Conservation (phyloP, 2,888 invertebrate species). For the Myathropa florea region DNA sequence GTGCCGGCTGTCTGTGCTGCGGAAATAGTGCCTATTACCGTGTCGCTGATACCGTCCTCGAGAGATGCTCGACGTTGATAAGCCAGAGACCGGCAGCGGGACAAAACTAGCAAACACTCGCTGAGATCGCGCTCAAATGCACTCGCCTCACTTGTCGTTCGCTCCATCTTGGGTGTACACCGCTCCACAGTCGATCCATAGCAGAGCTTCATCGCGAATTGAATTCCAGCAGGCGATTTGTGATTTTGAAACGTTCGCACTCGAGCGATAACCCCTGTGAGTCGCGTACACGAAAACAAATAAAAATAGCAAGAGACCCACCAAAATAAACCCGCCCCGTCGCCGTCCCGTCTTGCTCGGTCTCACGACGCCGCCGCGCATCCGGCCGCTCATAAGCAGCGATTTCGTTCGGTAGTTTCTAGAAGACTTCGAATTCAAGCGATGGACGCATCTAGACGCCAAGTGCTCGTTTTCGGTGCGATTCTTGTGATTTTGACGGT, state of each 20-base stretch:
- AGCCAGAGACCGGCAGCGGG: neutral
- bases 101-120: no score
- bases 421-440: constrained; percentile 29
- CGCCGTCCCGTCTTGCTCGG: no score
- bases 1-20: neutral
- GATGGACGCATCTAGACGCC: constrained; percentile 38
- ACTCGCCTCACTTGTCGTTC: constrained; percentile 26
- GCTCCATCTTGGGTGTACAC: constrained; percentile 2
- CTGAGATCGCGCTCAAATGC: constrained; percentile 13
- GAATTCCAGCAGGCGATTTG: neutral
- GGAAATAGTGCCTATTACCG: neutral
- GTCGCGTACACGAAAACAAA: constrained; percentile 23
- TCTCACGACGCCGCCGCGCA: no score
- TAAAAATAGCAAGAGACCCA: constrained; percentile 19
- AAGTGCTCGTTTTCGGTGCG: constrained; percentile 3
- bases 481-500: constrained; percentile 23
- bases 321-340: constrained; percentile 39
- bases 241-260: constrained; percentile 10
- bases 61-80: neutral
- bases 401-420: constrained; percentile 9
- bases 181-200: neutral
- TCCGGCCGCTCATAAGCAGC: constrained; percentile 6
- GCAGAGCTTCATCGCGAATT: neutral
- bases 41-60: neutral
- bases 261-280: constrained; percentile 26